Percentiles rank a stretch among this genome's conserved stretches.
Evolutionary conservation across 2,888 invertebrate genomes (phyloP).

Genomic region (Drosophila kanekoi): DNA sequence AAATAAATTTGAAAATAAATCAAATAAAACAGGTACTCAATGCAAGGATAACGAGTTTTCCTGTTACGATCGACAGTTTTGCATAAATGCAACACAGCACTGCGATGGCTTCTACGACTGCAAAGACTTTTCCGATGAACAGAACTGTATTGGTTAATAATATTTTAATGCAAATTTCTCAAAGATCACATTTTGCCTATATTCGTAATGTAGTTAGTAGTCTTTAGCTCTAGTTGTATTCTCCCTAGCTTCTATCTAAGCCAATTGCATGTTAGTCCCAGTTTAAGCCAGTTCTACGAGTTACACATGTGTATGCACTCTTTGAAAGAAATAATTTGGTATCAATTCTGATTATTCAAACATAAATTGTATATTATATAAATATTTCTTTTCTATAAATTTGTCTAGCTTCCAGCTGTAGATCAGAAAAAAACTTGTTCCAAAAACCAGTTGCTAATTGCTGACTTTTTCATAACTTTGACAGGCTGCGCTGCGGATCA

Average conservation of each 20-base stretch:
- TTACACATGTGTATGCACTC: slow-evolving; percentile 63
- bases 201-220: slow-evolving; percentile 12
- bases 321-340: slow-evolving; percentile 19
- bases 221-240: slow-evolving; percentile 11
- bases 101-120: slow-evolving; percentile 97
- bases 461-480: background rate
- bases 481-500: slow-evolving; percentile 88
- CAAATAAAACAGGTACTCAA: slow-evolving; percentile 76
- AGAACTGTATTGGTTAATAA: slow-evolving; percentile 90
- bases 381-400: background rate
- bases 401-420: slow-evolving; percentile 34
- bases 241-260: slow-evolving; percentile 31
- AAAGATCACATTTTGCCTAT: slow-evolving; percentile 16
- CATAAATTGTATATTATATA: background rate
- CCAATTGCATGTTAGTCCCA: slow-evolving; percentile 35
- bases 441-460: slow-evolving; percentile 14
- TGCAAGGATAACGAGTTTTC: slow-evolving; percentile 89
- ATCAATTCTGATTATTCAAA: slow-evolving; percentile 9
- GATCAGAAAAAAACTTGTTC: background rate
- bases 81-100: slow-evolving; percentile 91
- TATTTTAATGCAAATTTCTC: slow-evolving; percentile 19
- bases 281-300: slow-evolving; percentile 21
- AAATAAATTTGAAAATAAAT: slow-evolving; percentile 3
- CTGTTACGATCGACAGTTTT: slow-evolving; percentile 90
- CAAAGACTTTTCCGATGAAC: slow-evolving; percentile 95